Evolutionary conservation across 2,797 vertebrate species (phyloP), one percentile per base, ranked within the genome.

Genomic region (Alcedo atthis): DNA sequence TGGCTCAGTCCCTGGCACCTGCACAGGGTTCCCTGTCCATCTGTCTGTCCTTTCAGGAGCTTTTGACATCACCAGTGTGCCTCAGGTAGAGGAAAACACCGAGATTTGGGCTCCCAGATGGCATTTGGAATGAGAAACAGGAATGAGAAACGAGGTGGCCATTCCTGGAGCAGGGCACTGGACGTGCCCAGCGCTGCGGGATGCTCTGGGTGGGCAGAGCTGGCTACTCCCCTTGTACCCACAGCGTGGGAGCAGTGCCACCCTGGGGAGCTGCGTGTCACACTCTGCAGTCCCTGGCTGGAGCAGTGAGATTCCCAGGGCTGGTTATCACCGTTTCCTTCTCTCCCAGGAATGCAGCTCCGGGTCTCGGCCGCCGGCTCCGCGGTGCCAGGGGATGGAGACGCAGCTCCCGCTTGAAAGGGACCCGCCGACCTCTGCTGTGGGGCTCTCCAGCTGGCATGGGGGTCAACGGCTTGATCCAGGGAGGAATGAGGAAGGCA

Each of bases 401-500:
- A 85, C 77, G 3, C 51, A 1, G 57, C 15, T 35, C 32, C 30
- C 11, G 3, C 75, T 53, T 88, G 64, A 77, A 67, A 85, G 73
- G 74, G 17, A 32, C 5, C 61, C 9, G n/a, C 68, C 73, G 28
- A 8, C 80, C 68, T 58, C 54, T 3, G 3, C 74, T 64, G 57
- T 30, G 22, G 55, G 87, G 67, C 85, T 18, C 87, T 33, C 30
- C 61, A 8, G 46, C 70, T 66, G 88, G 87, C 86, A 68, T 68
- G 5, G 43, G 83, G 86, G 71, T 51, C 85, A 32, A 15, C 1
- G 10, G 58, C 51, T 51, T 71, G 66, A 71, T 81, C 92, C 40
- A 3, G 54, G 53, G n/a, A 93, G 81, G 93, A 96, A 93, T 40
- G 89, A 95, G 94, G 93, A 95, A 91, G 89, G 6, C 16, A 0